Evolutionary conservation across 2,888 invertebrate genomes (phyloP), one percentile per base, ranked within the genome.

Genomic region (Clunio marinus): DNA sequence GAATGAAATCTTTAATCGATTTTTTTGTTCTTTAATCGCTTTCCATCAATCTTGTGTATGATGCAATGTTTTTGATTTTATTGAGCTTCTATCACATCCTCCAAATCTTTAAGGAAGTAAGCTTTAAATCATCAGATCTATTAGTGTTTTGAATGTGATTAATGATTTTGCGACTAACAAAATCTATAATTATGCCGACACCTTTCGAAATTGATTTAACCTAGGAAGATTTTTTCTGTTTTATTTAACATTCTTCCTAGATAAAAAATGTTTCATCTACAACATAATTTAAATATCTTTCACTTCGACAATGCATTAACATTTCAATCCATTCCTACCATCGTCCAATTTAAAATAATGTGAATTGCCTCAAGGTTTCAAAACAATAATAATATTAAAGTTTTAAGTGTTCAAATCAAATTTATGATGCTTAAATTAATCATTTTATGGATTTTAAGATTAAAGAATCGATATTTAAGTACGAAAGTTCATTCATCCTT

Each of bases 31-130:
- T 55, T 55, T 5, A 55, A 22, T 55, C 24, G 55, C 24, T 55
- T 24, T 55, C 24, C 55, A 20, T 22, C 55, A 22, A 55, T 55
- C 55, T 41, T 13, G 15, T n/a, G 41, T 13, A 13, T 13, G 51
- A 22, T 51, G 51, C 51, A 51, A 51, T 13, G 35, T 13, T 32
- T 32, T 32, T 58, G n/a, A 27, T 58, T n/a, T 62, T 37, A 17
- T 5, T 32, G 8, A 62, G 37, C 7, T 62, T 62, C 22, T 8
- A 20, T 13, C 13, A 4, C 17, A 17, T 17, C 15, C 35, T 13
- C 35, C 35, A 32, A 32, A 27, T 57, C 20, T 41, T 45, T 45
- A 8, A 66, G 66, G 66, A 66, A 66, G 66, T 66, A 55, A 55
- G 55, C 51, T 55, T 62, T 66, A 51, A 66, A 55, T 46, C 46